Percentiles rank a stretch among this genome's conserved stretches.
Evolutionary conservation across 2,113 vertebrate genomes (phyloP).

Genomic region (Emydura subglobosa): DNA sequence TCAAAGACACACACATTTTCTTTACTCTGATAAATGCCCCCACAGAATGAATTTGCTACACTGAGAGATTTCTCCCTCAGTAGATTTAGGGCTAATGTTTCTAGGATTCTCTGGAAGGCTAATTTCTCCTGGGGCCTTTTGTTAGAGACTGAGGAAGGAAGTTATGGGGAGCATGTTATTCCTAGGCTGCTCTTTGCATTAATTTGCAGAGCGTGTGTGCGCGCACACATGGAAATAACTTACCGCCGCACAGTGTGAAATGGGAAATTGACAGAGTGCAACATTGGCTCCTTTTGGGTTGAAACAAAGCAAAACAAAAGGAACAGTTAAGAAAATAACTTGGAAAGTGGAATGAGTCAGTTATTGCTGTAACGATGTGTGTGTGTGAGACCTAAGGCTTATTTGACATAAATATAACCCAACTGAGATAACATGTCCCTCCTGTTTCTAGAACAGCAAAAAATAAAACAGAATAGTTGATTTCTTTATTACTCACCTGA

Average conservation of each 20-base stretch:
- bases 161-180: background rate
- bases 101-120: background rate
- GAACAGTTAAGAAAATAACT: background rate
- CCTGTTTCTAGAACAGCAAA: background rate
- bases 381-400: background rate
- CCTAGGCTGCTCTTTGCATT: background rate
- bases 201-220: background rate
- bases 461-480: background rate
- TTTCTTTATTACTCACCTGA: constrained; percentile 16
- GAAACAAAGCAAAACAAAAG: background rate
- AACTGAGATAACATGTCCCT: background rate
- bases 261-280: background rate
- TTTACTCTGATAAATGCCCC: background rate
- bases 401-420: background rate
- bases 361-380: background rate
- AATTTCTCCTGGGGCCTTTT: background rate
- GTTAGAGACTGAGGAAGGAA: background rate
- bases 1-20: rapidly evolving
- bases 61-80: background rate
- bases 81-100: background rate
- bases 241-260: background rate
- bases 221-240: background rate
- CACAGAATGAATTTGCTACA: background rate
- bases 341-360: background rate
- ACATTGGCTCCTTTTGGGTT: background rate